These are phyloP conservation scores for Clarias gariepinus DNA, from an alignment of 2,113 vertebrate genomes.

Conservation along the genomic window DNA sequence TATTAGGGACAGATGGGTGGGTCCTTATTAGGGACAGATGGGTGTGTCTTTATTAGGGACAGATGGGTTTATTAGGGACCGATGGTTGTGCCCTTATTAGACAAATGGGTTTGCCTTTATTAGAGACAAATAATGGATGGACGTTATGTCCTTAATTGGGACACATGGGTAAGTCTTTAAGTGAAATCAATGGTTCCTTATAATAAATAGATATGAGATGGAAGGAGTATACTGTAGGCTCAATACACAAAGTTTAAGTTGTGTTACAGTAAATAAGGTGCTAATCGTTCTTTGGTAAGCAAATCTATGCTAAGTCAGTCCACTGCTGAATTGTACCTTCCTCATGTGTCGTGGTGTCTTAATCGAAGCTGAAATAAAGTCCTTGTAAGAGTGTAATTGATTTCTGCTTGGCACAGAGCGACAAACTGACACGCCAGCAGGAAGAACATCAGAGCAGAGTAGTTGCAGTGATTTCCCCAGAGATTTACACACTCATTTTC, in stretches of 20 bases:
- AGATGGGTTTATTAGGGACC: too few species aligned
- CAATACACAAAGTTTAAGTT: background rate
- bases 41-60: too few species aligned
- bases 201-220: background rate
- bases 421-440: constrained; percentile 5
- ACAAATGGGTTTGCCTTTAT: too few species aligned
- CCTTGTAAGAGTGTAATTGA: constrained; percentile 22
- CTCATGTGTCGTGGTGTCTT: background rate
- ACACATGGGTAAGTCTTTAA: too few species aligned
- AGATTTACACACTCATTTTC: constrained; percentile 7
- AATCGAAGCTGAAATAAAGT: constrained; percentile 9
- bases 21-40: too few species aligned
- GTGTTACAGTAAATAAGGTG: background rate
- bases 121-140: too few species aligned
- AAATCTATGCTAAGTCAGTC: background rate
- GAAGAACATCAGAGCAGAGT: constrained; percentile 7
- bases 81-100: too few species aligned
- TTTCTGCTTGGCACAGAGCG: constrained; percentile 1
- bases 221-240: background rate
- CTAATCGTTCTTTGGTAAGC: background rate
- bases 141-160: too few species aligned
- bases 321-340: background rate
- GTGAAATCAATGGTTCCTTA: too few species aligned
- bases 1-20: too few species aligned
- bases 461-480: constrained; percentile 16